Evolutionary conservation across 92 coral and sea anemone genomes (phyloP).

Genomic region (Plumapathes pennacea): DNA sequence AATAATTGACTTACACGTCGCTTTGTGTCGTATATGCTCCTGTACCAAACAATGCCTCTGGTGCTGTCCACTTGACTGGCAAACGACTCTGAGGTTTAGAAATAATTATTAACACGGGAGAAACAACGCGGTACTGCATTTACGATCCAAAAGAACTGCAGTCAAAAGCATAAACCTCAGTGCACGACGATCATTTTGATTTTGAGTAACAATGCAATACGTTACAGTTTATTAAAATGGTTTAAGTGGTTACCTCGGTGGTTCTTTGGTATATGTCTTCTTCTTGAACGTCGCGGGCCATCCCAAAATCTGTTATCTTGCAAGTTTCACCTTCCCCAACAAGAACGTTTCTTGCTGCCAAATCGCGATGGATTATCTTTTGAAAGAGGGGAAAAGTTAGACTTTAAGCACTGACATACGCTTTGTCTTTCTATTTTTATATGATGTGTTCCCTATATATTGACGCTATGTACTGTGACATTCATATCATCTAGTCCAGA

Average conservation of each 20-base stretch:
- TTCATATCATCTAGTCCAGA: neutral
- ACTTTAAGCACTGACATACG: neutral
- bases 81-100: conserved; percentile 62
- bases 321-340: conserved; percentile 56
- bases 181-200: no score
- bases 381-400: neutral
- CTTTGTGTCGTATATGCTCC: conserved; percentile 64
- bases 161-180: no score
- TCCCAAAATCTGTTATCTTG: conserved; percentile 65
- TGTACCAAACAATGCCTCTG: conserved; percentile 51
- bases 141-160: no score
- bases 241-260: conserved; percentile 31
- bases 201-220: no score
- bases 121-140: no score
- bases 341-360: conserved; percentile 61
- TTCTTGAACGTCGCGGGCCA: conserved; percentile 61
- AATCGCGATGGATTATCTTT: conserved; percentile 63
- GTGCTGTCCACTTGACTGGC: conserved; percentile 70
- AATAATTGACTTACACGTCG: conserved; percentile 53
- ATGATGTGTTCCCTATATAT: neutral
- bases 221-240: no score
- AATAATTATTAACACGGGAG: no score
- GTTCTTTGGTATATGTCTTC: conserved; percentile 63
- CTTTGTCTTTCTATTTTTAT: neutral
- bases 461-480: neutral